These are phyloP conservation scores for Gallirallus australis DNA, from an alignment of 2,797 vertebrate genomes.

Conservation along the genomic window DNA sequence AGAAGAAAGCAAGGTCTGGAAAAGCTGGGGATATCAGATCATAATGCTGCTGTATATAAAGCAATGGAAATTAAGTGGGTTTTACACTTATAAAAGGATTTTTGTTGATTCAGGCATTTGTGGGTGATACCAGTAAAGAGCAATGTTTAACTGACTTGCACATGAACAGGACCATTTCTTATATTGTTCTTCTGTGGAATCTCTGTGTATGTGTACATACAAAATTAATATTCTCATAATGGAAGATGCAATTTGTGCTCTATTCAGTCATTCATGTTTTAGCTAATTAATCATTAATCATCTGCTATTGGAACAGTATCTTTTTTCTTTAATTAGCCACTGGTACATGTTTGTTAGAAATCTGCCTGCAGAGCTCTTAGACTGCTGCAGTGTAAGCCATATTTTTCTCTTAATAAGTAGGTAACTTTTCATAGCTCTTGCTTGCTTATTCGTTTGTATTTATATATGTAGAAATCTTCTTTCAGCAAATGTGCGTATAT, in stretches of 20 bases:
- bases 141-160: not conserved
- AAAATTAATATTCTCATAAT: conserved; percentile 35
- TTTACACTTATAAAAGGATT: not conserved
- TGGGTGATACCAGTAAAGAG: not conserved
- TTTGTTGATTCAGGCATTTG: not conserved
- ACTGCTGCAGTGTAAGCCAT: not conserved
- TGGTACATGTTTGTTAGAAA: conserved; percentile 34
- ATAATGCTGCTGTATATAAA: not conserved
- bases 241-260: conserved; percentile 38
- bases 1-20: not conserved
- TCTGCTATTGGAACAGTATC: conserved; percentile 43
- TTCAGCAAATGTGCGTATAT: not conserved
- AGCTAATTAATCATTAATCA: conserved; percentile 68
- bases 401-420: not conserved
- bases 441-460: not conserved
- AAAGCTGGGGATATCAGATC: not conserved
- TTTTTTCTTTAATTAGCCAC: conserved; percentile 45
- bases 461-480: not conserved
- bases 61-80: not conserved
- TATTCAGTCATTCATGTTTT: conserved; percentile 41
- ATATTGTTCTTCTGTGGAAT: not conserved
- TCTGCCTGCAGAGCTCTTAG: conserved; percentile 16
- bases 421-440: not conserved
- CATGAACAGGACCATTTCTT: not conserved
- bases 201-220: not conserved